phyloP scores from a whole-genome alignment of 2,797 vertebrate genomes.

The Diglossa cyanea region DNA sequence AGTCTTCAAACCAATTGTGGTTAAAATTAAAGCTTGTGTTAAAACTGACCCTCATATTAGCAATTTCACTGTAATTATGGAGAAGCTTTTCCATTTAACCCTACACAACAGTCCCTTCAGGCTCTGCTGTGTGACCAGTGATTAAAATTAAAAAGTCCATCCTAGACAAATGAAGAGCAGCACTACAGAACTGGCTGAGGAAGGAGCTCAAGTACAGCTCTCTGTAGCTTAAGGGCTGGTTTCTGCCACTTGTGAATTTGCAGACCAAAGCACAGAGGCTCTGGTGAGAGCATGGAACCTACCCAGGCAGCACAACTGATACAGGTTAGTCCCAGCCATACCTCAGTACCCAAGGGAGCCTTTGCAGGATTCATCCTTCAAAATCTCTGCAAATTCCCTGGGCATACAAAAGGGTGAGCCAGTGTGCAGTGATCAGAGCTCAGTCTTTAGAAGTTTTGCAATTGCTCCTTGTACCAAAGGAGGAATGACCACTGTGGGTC shows the following conservation, averaged over 20 bases:
- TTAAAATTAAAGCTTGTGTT: not conserved
- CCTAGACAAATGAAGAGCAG: not conserved
- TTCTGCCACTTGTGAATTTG: not conserved
- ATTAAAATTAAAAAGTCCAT: not conserved
- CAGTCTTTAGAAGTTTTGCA: not conserved
- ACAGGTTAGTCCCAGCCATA: accelerated
- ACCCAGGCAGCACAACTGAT: not conserved
- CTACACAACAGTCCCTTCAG: not conserved
- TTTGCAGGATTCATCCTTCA: not conserved
- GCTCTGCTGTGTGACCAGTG: not conserved
- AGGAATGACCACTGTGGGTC: not conserved
- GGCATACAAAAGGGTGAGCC: not conserved
- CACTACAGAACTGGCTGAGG: not conserved
- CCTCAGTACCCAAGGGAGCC: not conserved
- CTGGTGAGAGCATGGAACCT: not conserved
- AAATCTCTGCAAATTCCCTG: not conserved
- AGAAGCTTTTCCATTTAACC: not conserved
- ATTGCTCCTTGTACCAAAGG: not conserved
- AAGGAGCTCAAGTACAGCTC: not conserved
- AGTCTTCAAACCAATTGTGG: not conserved
- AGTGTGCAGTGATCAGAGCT: accelerated
- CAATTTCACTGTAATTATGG: not conserved
- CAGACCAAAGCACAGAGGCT: not conserved
- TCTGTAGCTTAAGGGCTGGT: not conserved
- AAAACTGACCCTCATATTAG: not conserved